Percentiles rank a stretch among this genome's conserved stretches.
Conservation (phyloP, 2,113 vertebrate genomes). For the Rhombomys opimus region DNA sequence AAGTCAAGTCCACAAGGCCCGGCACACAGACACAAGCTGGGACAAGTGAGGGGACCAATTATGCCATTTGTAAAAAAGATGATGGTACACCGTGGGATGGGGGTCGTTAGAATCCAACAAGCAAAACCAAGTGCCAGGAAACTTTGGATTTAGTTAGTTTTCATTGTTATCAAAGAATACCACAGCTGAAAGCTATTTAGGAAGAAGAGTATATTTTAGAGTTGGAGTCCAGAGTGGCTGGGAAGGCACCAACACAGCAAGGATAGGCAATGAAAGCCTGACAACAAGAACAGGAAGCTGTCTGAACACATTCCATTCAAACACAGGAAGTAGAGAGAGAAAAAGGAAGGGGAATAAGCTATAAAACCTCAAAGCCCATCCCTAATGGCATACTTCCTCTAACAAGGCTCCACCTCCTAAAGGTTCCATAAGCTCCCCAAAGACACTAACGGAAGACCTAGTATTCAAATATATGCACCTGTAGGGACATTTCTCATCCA, state of each 20-base stretch:
- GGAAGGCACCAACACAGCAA: neutral
- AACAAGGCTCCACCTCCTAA: neutral
- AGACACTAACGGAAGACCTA: neutral
- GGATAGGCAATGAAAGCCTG: neutral
- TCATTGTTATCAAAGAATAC: too few relatives aligned
- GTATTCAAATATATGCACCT: neutral
- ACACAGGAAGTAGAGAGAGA: neutral
- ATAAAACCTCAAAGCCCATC: neutral
- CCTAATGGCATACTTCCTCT: neutral
- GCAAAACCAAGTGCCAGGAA: neutral
- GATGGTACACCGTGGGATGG: neutral
- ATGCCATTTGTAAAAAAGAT: neutral
- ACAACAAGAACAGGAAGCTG: neutral
- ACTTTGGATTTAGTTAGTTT: neutral
- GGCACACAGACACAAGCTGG: too few relatives aligned
- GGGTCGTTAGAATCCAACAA: neutral
- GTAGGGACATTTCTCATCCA: neutral
- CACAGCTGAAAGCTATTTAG: neutral
- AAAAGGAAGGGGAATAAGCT: neutral
- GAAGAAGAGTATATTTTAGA: neutral
- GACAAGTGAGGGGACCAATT: neutral
- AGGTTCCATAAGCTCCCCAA: neutral
- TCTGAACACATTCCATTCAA: neutral
- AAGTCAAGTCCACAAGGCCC: slow-evolving; percentile 30
- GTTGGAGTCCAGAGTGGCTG: neutral